These are phyloP conservation scores for Leucophora obtusa DNA, from an alignment of 2,888 invertebrate genomes.

Conservation along the genomic window DNA sequence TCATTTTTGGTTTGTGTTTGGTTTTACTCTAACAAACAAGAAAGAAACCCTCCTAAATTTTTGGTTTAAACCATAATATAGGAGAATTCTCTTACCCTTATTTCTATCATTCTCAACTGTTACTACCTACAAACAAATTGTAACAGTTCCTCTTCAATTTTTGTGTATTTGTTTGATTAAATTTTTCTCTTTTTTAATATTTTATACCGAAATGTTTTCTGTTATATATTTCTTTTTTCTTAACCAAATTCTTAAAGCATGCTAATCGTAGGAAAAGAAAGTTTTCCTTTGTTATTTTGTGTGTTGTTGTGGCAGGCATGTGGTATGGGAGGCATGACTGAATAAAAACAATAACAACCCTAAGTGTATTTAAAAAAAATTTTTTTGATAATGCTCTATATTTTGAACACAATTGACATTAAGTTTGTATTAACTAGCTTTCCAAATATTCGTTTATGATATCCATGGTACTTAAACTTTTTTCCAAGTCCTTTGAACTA, in stretches of 20 bases:
- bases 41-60: constrained; percentile 11
- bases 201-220: background rate
- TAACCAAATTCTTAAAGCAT: constrained; percentile 47
- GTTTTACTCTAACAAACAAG: constrained; percentile 17
- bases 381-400: constrained; percentile 7
- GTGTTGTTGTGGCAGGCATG: background rate
- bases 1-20: constrained; percentile 6
- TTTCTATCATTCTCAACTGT: constrained; percentile 27
- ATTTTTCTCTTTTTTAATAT: constrained; percentile 18
- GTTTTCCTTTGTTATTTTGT: constrained; percentile 29
- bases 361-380: background rate
- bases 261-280: constrained; percentile 52
- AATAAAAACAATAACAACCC: background rate
- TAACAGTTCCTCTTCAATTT: constrained; percentile 27
- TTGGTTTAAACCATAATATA: constrained; percentile 7
- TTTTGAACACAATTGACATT: background rate
- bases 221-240: constrained; percentile 31
- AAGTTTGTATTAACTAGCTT: background rate
- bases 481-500: no score
- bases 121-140: constrained; percentile 34
- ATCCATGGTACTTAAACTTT: no score
- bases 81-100: constrained; percentile 43
- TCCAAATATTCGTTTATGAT: background rate
- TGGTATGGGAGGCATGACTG: background rate
- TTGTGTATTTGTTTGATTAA: constrained; percentile 20